Evolutionary conservation across 2,888 invertebrate species (phyloP), one percentile per base, ranked within the genome.

Genomic region (Colostygia pectinataria): DNA sequence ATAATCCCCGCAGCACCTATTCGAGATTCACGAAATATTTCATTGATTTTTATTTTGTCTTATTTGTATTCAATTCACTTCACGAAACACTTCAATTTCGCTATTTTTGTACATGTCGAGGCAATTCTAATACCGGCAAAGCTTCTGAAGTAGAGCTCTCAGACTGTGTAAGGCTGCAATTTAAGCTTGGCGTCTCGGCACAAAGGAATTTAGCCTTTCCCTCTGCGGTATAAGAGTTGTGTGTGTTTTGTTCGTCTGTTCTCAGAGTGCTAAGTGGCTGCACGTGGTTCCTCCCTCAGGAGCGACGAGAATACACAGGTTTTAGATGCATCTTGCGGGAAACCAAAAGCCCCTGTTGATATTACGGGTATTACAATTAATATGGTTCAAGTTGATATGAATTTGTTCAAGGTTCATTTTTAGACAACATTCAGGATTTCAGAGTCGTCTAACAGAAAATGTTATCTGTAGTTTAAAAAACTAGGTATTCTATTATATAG

Each of bases 31-130:
- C 49, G 28, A 61, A 57, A 66, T 55, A 63, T 65, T 65, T 66
- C 55, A 58, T 68, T 67, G 66, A 69, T 66, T 66, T 64, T 65
- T 63, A 64, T 69, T 59, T 55, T 59, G 61, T 64, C 63, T 65
- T 72, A 69, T 73, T 71, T 73, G 68, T 74, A 73, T 74, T 74
- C 72, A 65, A 77, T 79, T 74, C 73, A 77, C 80, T 81, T 70
- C 75, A 70, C 70, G 70, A 74, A 81, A 79, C 78, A 78, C 78
- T 80, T 80, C 76, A 77, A 75, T 78, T 77, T 75, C 63, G 68
- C 80, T 84, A 85, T 85, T 86, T 85, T 83, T 80, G 80, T 80
- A 80, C 80, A 84, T 77, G 78, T 83, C 80, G 78, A 76, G 75
- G 77, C 81, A 82, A 77, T 85, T 83, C 80, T 82, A 82, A 83